These are phyloP conservation scores for Pao palembangensis DNA, from an alignment of 2,113 vertebrate genomes.

Conservation along the genomic window DNA sequence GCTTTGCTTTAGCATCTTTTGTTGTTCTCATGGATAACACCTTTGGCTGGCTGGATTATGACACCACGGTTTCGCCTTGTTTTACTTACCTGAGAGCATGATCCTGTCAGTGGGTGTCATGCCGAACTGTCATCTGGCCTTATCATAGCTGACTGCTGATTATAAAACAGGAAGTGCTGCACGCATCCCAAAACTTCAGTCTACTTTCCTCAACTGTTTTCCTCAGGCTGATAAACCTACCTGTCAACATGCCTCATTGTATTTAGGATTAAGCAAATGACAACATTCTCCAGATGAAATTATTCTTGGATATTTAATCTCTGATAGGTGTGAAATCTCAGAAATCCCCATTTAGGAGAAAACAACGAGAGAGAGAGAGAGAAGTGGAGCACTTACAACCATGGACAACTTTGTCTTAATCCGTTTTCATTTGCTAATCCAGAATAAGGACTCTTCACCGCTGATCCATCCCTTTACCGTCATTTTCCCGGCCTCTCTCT, in stretches of 20 bases:
- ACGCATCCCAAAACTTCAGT: too few relatives aligned
- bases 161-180: too few relatives aligned
- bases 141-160: conserved; percentile 12
- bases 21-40: conserved; percentile 17
- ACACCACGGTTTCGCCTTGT: not conserved
- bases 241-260: conserved; percentile 3
- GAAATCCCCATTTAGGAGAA: too few relatives aligned
- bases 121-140: conserved; percentile 28
- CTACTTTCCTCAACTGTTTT: not conserved
- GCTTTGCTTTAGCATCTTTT: conserved; percentile 14
- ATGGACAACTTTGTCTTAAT: conserved; percentile 10
- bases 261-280: conserved; percentile 1
- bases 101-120: not conserved
- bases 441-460: not conserved
- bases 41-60: not conserved
- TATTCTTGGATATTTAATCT: too few relatives aligned
- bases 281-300: too few relatives aligned
- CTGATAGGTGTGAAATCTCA: too few relatives aligned
- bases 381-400: not conserved
- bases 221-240: not conserved
- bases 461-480: not conserved
- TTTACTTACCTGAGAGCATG: too few relatives aligned
- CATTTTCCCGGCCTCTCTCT: conserved; percentile 20
- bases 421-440: conserved; percentile 3
- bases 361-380: too few relatives aligned